Base-by-base conservation (phyloP, 2,113 vertebrate species). In the Grantiella picta region DNA sequence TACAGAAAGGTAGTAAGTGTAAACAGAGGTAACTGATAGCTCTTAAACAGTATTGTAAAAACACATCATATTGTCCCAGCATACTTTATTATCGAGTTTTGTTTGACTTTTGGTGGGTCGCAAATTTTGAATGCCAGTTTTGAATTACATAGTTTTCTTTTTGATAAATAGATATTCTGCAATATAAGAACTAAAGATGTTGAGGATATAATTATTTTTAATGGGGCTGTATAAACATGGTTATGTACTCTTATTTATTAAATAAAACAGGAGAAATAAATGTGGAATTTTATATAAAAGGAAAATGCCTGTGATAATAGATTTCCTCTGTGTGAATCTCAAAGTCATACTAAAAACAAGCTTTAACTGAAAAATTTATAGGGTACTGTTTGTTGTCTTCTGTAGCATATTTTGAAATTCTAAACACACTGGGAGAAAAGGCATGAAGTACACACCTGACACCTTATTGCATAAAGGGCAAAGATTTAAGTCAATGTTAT, bases 401-500 rank as follows among this genome's bases (percentile, higher is more conserved):
- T 70, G n/a, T 65, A 76, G 68, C 53, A 28, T 65, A 31, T 80
- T 91, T 69, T 94, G 65, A 90, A 88, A 94, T 88, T 86, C 57
- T 57, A 82, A 61, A 66, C 31, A 25, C 57, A 49, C n/a, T 70
- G 54, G 35, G 25, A 89, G 66, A 50, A 84, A 86, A 91, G 42
- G 33, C 44, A 77, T 25, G 49, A 65, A 73, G 69, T 90, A 54
- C n/a, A 66, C 60, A 75, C 66, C 64, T 70, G 83, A 83, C 75
- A 93, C 87, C 61, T 91, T 80, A 92, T 75, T 81, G 69, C 40
- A 53, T 75, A 89, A 89, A 89, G 91, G 50, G 61, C 90, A 92
- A 94, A 86, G 83, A 94, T 97, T 95, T 92, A 84, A 90, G 72
- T 94, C 90, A 68, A 63, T 77, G 45, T 94, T 92, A 73, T 88